Evolutionary conservation across 2,888 invertebrate species (phyloP), one percentile per base, ranked within the genome.

Genomic region (Antitype chi): DNA sequence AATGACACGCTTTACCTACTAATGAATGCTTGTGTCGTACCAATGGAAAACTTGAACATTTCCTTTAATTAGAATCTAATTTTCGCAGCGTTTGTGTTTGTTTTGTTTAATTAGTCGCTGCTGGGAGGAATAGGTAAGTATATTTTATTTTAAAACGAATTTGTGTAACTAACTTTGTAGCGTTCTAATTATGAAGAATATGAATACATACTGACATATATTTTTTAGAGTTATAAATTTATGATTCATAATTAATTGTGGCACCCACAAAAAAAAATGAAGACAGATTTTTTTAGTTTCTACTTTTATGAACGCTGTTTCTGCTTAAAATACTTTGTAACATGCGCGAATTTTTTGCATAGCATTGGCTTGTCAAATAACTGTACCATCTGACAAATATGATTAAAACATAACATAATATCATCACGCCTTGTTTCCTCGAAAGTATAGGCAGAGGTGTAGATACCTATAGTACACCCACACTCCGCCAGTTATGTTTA

Each of bases 21-120:
- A 92, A 93, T 92, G 91, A 93, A 90, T 85, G 87, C 86, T 85
- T 86, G 87, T 89, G 84, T 88, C 79, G 72, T 68, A 52, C 60
- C 73, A 76, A 71, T 78, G 81, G 85, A 88, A 89, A 88, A 85
- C 85, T 87, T 83, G 78, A 87, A 87, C 87, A 88, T 90, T 91
- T 89, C 85, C 86, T 87, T 87, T 92, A 92, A 93, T 94, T 92
- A 88, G 89, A 90, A 91, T 91, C 90, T 91, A 91, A 92, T 91
- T 92, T 90, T 89, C 80, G 78, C 83, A 81, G 67, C 70, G 74
- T 72, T 70, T 71, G 82, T 87, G 78, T 74, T 85, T 84, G 77
- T 84, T 85, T 81, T 78, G 81, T 86, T 69, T 82, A 85, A 87
- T 87, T 87, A 85, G 82, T 72, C n/a, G 75, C 69, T 80, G 59